phyloP scores from a whole-genome alignment of 2,113 vertebrate genomes.

The Galeopterus variegatus region DNA sequence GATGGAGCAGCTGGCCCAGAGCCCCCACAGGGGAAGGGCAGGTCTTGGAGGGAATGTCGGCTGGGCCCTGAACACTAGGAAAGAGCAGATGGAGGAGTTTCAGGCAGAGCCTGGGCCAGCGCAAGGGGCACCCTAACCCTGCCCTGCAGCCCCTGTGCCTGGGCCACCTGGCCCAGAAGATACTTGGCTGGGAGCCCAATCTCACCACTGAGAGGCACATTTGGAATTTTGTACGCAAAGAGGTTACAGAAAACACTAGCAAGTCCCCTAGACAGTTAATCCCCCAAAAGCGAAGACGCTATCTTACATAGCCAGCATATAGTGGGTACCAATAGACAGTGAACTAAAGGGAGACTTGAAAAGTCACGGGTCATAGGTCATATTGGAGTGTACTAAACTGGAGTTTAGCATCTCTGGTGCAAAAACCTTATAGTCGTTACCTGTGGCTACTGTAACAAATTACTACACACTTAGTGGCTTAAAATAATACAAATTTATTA shows the following conservation, averaged over 20 bases:
- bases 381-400: background rate
- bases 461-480: background rate
- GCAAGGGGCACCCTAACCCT: too few relatives aligned
- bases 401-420: background rate
- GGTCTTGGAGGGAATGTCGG: background rate
- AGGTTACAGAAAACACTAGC: background rate
- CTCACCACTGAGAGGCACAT: background rate
- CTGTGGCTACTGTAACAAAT: conserved; percentile 7
- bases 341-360: background rate
- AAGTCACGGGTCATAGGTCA: background rate
- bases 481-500: conserved; percentile 10
- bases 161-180: background rate
- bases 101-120: background rate
- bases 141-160: background rate
- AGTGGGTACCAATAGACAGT: background rate
- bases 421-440: background rate
- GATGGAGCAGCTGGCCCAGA: background rate
- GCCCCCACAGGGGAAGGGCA: background rate
- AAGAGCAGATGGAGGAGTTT: background rate
- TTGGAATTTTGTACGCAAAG: background rate
- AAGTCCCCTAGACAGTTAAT: background rate
- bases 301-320: background rate
- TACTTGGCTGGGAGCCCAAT: background rate
- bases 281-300: background rate
- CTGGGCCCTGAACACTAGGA: background rate